Evolutionary conservation across 2,888 invertebrate genomes (phyloP).

Genomic region (Cinara cedri): DNA sequence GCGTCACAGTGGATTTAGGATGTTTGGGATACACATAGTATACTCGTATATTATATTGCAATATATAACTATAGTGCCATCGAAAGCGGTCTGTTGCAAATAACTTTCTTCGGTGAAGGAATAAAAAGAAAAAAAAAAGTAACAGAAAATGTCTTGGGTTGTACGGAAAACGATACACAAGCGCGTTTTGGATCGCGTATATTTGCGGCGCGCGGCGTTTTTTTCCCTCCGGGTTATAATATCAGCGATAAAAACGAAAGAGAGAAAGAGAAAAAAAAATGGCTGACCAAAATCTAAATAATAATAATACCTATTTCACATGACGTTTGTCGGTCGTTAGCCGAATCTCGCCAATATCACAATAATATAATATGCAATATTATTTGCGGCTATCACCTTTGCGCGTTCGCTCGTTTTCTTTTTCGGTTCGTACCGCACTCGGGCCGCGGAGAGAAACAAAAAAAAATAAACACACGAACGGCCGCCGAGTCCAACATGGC

Average conservation of each 20-base stretch:
- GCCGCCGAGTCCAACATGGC: not conserved
- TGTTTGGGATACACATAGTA: no score
- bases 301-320: slow-evolving; percentile 9
- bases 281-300: slow-evolving; percentile 36
- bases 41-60: no score
- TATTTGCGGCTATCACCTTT: no score
- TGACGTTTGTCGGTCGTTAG: slow-evolving; percentile 33
- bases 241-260: slow-evolving; percentile 11
- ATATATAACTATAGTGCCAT: no score
- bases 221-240: slow-evolving; percentile 26
- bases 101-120: not conserved
- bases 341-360: not conserved
- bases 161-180: slow-evolving; percentile 29
- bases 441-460: not conserved
- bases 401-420: not conserved
- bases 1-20: no score
- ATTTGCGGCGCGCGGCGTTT: not conserved
- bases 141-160: slow-evolving; percentile 22
- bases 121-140: no score
- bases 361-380: no score
- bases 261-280: not conserved
- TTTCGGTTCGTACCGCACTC: not conserved
- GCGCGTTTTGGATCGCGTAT: slow-evolving; percentile 1
- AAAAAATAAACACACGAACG: not conserved
- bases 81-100: no score